Base-by-base conservation (phyloP, 1,140 invertebrate genomes). In the Pseudomyrmex pallidus region DNA sequence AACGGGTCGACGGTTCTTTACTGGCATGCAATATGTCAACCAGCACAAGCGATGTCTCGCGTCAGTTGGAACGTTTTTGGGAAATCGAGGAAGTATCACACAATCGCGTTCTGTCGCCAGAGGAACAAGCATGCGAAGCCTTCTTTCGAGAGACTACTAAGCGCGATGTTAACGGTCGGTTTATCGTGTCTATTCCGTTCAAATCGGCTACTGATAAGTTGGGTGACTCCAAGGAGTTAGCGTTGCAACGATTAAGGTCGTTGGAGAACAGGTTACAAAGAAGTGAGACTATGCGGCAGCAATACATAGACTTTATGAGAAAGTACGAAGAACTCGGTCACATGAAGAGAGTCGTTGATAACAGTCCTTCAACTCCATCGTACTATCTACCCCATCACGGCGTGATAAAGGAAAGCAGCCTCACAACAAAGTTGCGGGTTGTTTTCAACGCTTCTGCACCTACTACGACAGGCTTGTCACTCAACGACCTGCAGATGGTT, bases 351-450 rank as follows among this genome's bases (percentile, higher is more conserved):
- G 2, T 66, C 4, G 13, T 4, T n/a, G 46, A 66, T 13, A 2
- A 10, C 35, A 15, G 13, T 66, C 4, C 0, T 1, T 2, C 13
- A 1, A 46, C 13, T 2, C 1, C 7, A 35, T 10, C 35, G 8
- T 46, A 66, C n/a, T 66, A 66, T n/a, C 1, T 70, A 13, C 67
- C 67, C 1, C 67, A 70, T 54, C 50, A 54, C 20, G 63, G 35
- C 1, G 35, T 66, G 46, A 9, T 66, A 1, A 70, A 70, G 15
- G 67, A 70, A 25, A 22, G 2, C 15, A 70, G 67, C 9, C n/a
- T 13, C 0, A 70, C 67, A 10, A 70, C 67, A 17, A 70, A 70
- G 10, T 17, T 70, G 10, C 48, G 67, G 0, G 67, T 70, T n/a
- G 67, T 70, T 5, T 70, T 70, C 15, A 17, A 70, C 9, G 48